Evolutionary conservation across 2,888 invertebrate genomes (phyloP), one percentile per base, ranked within the genome.

Genomic region (Allophyes oxyacanthae): DNA sequence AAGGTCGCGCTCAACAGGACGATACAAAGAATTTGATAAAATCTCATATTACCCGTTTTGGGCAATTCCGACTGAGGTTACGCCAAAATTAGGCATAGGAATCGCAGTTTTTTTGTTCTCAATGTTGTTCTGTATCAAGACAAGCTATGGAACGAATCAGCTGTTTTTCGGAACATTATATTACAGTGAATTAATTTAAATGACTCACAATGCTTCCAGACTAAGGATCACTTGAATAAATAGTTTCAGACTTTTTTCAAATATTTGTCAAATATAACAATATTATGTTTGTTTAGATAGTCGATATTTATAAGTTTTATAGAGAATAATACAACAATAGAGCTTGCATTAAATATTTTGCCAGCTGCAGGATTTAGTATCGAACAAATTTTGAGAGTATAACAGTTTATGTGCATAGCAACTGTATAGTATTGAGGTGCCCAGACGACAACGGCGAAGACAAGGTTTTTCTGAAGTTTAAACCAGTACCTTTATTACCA

Each of bases 21-120:
- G 64, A 67, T 58, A 66, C 69, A 66, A 69, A 58, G 66, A 72
- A 66, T 69, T 72, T 74, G 56, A 72, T 74, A 57, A 58, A 64
- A 72, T 74, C 74, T 66, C 69, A 56, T 69, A 69, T 72, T 74
- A 72, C 72, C 53, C 38, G 72, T 58, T 60, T 50, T 56, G 50
- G 56, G 58, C 56, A 52, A 48, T 54, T 48, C 30, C 41, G 55
- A 49, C 60, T 15, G 37, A 43, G 37, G 45, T 64, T 59, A 44
- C 67, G 48, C 50, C 59, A 54, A 59, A 66, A 63, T 64, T 58
- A 49, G 37, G 51, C 59, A 34, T 59, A 46, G 20, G 51, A 58
- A 63, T 53, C 43, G 57, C n/a, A 8, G n/a, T 44, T 48, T 44
- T 10, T n/a, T 44, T 48, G 54, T 63, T 63, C 44, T 38, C 25